Evolutionary conservation across 2,888 invertebrate species (phyloP).

Genomic region (Stomorhina lunata): DNA sequence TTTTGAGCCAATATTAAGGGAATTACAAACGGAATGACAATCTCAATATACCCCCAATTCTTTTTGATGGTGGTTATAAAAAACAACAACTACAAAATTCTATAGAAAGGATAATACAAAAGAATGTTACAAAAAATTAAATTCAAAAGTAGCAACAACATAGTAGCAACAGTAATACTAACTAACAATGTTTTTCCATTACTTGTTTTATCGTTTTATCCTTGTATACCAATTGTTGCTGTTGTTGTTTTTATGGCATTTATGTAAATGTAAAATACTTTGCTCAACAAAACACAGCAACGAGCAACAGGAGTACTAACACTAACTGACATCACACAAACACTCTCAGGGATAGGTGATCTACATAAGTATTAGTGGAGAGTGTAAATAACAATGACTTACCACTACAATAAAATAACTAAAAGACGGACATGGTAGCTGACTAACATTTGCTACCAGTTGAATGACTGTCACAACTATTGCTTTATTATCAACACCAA

Average conservation of each 20-base stretch:
- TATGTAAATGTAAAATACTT: constrained; percentile 12
- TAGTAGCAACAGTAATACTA: background rate
- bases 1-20: too few species aligned
- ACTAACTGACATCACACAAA: background rate
- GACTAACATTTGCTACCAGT: constrained; percentile 4
- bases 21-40: too few species aligned
- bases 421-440: too few species aligned
- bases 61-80: too few species aligned
- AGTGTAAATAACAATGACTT: background rate
- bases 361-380: background rate
- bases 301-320: background rate
- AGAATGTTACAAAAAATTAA: background rate
- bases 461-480: constrained; percentile 26
- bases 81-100: background rate
- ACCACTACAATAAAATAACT: background rate
- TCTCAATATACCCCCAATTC: too few species aligned
- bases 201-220: constrained; percentile 4
- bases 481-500: constrained; percentile 1
- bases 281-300: background rate
- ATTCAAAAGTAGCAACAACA: background rate
- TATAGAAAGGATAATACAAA: background rate
- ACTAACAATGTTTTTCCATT: constrained; percentile 34
- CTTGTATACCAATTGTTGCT: constrained; percentile 4
- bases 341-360: background rate
- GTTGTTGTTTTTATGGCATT: constrained; percentile 20